Base-by-base conservation (phyloP, 2,797 vertebrate species). In the Cuniculus paca region DNA sequence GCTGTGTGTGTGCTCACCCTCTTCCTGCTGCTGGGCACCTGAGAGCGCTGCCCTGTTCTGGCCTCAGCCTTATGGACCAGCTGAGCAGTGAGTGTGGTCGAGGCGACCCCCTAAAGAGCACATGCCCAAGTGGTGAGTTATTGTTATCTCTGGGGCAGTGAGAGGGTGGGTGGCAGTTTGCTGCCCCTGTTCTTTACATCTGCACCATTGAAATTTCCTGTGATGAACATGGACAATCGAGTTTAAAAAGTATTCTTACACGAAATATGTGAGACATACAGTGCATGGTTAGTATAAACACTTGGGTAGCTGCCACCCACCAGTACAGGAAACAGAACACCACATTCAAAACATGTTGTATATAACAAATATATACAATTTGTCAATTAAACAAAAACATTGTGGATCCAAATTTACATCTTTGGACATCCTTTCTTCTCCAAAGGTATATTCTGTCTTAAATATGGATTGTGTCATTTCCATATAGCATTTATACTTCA, bases 371-470 rank as follows among this genome's bases (percentile, higher is more conserved):
- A 42, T 14, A 50, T 6, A 75, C 9, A 82, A 68, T 45, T 72
- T 85, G n/a, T 50, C 74, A 72, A 68, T 50, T 50, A 61, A 90
- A n/a, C 54, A 82, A 85, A 85, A 88, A 84, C 20, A 42, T 24
- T 61, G 28, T 22, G 52, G 60, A 39, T 68, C 19, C 34, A 89
- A 26, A 58, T 82, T 88, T 86, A 45, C 74, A 63, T 78, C 56
- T 89, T 45, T 75, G 24, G 50, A 77, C 12, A 54, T 39, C 12
- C 48, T 20, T 87, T 81, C 31, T 19, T 26, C 22, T 63, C 78
- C 50, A 93, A 75, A 60, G 45, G 39, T 81, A 91, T 78, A 56
- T 24, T 87, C 31, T 52, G 19, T 63, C 81, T 92, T 80, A 87
- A 84, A 60, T n/a, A 52, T 34, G 42, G n/a, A 91, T 36, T 81